Conservation (phyloP, 2,113 vertebrate species). For the Sebastes schlegelii region DNA sequence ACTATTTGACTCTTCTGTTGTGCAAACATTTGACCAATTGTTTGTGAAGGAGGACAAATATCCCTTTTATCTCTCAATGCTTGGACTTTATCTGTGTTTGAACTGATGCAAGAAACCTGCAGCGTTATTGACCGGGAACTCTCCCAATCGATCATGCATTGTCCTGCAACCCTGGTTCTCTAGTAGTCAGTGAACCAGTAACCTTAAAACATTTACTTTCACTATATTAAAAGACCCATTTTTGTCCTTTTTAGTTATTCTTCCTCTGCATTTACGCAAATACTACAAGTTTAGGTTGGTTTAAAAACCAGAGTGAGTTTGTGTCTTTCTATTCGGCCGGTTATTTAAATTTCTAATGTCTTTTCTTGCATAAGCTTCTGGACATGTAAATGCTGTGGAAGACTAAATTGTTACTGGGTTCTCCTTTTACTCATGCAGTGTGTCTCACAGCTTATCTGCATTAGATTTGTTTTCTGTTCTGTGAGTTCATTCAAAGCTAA, state of each 20-base stretch:
- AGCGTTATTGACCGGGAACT: constrained; percentile 55
- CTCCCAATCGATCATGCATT: constrained; percentile 62
- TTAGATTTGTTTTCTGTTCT: constrained; percentile 53
- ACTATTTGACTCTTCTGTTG: constrained; percentile 16
- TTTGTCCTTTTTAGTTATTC: constrained; percentile 58
- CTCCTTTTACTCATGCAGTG: constrained; percentile 42
- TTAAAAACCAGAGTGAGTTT: constrained; percentile 21
- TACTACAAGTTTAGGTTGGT: constrained; percentile 25
- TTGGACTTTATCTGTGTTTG: constrained; percentile 60
- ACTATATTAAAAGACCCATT: constrained; percentile 31
- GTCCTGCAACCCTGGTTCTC: constrained; percentile 60
- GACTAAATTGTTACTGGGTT: constrained; percentile 68
- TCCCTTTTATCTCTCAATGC: constrained; percentile 24
- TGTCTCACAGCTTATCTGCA: constrained; percentile 48
- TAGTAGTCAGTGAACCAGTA: constrained; percentile 63
- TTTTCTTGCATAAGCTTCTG: constrained; percentile 2
- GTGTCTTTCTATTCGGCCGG: constrained; percentile 15
- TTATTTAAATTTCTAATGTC: constrained; percentile 27
- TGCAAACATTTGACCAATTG: constrained; percentile 85
- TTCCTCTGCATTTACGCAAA: constrained; percentile 70
- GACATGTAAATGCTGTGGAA: constrained; percentile 68
- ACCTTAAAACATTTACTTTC: constrained; percentile 67
- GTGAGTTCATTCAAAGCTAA: constrained; percentile 64
- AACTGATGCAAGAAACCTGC: constrained; percentile 34
- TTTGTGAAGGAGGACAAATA: constrained; percentile 77